phyloP scores from a whole-genome alignment of 2,797 vertebrate genomes.

The Ambastaia sidthimunki region DNA sequence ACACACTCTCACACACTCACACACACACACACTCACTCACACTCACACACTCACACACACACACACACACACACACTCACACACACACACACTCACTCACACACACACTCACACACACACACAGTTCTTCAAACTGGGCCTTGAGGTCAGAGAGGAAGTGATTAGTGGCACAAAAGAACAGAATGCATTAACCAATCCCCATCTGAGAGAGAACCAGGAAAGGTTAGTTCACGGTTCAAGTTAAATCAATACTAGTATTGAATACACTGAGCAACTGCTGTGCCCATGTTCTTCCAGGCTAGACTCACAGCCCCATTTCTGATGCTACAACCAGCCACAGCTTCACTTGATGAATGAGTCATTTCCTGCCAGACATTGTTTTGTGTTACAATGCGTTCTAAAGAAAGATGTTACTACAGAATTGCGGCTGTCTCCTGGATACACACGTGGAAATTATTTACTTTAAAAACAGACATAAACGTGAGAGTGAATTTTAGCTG shows the following conservation, averaged over 20 bases:
- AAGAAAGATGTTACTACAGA: not conserved
- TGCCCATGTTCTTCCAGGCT: slow-evolving; percentile 20
- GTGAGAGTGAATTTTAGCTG: not conserved
- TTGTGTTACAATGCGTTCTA: not conserved
- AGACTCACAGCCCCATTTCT: slow-evolving; percentile 26
- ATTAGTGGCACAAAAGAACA: slow-evolving; percentile 35
- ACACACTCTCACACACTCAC: too few species aligned
- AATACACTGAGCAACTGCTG: not conserved
- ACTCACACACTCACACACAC: not conserved
- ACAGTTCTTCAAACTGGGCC: not conserved
- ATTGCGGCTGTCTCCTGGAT: not conserved
- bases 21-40: too few species aligned
- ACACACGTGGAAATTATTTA: not conserved
- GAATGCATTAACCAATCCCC: slow-evolving; percentile 10
- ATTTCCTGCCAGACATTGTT: not conserved
- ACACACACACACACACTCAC: too few species aligned
- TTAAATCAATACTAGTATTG: slow-evolving; percentile 46
- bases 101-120: not conserved
- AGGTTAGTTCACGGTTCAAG: slow-evolving; percentile 26
- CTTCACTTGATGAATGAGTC: not conserved
- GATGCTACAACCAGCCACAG: slow-evolving; percentile 1
- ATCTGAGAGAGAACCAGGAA: slow-evolving; percentile 20
- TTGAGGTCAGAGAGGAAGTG: slow-evolving; percentile 46
- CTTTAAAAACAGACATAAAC: not conserved
- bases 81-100: too few species aligned